Percentiles rank a stretch among this genome's conserved stretches.
These are phyloP conservation scores for Taphrorychus bicolor DNA, from an alignment of 2,888 invertebrate species.

Conservation along the genomic window DNA sequence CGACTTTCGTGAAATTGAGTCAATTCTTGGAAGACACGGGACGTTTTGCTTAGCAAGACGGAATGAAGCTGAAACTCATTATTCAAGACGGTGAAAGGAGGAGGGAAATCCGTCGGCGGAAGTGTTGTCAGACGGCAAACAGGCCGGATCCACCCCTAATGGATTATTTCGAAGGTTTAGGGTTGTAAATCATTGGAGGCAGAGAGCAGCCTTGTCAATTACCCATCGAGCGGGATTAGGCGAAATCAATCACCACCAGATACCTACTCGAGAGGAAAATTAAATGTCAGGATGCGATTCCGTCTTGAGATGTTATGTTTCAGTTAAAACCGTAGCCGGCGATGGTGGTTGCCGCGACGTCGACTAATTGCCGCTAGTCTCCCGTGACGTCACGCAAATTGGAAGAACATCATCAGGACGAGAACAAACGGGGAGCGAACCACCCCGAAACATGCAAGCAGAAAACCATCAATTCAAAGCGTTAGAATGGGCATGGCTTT, in stretches of 20 bases:
- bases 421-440: too few species aligned
- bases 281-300: slow-evolving; percentile 23
- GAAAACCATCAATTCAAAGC: too few species aligned
- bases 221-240: slow-evolving; percentile 27
- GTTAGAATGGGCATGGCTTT: too few species aligned
- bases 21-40: too few species aligned
- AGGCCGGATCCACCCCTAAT: slow-evolving; percentile 19
- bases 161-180: slow-evolving; percentile 31
- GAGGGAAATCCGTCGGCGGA: neutral
- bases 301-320: slow-evolving; percentile 27
- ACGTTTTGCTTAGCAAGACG: neutral
- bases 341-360: neutral
- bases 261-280: slow-evolving; percentile 33
- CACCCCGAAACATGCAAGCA: too few species aligned
- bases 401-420: too few species aligned
- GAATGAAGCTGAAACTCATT: neutral
- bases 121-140: slow-evolving; percentile 13
- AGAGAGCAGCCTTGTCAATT: slow-evolving; percentile 25
- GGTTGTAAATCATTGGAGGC: slow-evolving; percentile 33
- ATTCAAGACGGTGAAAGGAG: too few species aligned
- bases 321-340: neutral
- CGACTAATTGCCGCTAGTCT: neutral
- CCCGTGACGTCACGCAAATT: too few species aligned
- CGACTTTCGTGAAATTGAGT: too few species aligned
- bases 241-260: slow-evolving; percentile 29